Evolutionary conservation across 2,113 vertebrate genomes (phyloP).

Genomic region (Pseudorectes ferrugineus): DNA sequence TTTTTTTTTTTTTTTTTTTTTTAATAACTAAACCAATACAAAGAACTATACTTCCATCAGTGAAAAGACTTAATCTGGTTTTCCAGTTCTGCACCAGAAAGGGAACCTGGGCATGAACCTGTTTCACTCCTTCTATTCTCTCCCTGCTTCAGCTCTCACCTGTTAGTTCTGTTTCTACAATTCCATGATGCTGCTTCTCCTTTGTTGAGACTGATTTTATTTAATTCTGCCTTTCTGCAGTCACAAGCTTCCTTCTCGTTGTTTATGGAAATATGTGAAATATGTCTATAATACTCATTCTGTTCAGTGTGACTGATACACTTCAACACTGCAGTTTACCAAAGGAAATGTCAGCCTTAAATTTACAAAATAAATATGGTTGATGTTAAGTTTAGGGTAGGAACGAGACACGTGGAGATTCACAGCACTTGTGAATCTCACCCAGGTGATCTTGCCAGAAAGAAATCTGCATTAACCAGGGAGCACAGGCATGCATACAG

Average conservation of each 20-base stretch:
- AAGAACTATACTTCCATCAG: neutral
- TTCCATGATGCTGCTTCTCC: neutral
- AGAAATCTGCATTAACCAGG: neutral
- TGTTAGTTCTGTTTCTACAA: neutral
- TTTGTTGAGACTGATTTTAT: neutral
- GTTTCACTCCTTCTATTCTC: neutral
- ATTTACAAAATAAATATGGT: constrained; percentile 27
- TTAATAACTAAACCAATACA: neutral
- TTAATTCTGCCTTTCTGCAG: neutral
- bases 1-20: neutral
- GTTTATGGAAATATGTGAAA: neutral
- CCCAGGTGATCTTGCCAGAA: neutral
- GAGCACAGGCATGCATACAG: neutral
- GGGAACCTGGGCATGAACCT: neutral
- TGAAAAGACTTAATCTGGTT: neutral
- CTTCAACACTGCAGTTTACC: neutral
- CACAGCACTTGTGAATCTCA: neutral
- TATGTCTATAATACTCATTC: neutral
- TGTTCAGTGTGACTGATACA: neutral
- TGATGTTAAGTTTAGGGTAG: neutral
- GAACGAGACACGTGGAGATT: neutral
- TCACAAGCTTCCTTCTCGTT: neutral
- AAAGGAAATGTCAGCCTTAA: neutral
- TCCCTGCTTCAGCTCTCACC: neutral
- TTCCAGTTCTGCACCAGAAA: neutral